Conservation (phyloP, 2,113 vertebrate genomes). For the Ia io region DNA sequence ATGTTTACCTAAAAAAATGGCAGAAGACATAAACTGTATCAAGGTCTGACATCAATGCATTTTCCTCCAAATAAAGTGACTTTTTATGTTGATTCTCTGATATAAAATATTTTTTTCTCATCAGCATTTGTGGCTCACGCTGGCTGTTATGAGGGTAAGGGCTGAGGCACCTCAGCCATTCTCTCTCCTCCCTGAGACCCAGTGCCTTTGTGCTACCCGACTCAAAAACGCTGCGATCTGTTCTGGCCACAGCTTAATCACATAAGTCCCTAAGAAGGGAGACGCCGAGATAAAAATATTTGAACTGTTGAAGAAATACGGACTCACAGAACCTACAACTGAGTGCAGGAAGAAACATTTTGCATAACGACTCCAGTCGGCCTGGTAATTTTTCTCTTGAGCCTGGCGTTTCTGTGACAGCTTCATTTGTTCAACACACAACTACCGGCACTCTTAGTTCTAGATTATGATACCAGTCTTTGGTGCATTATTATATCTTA, state of each 20-base stretch:
- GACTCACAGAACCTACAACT: constrained; percentile 73
- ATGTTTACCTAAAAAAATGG: constrained; percentile 99
- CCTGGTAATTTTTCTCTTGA: constrained; percentile 87
- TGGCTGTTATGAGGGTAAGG: constrained; percentile 84
- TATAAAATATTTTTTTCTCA: constrained; percentile 90
- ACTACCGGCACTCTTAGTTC: constrained; percentile 80
- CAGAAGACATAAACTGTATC: constrained; percentile 99
- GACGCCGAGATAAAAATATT: constrained; percentile 82
- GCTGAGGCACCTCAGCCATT: constrained; percentile 77
- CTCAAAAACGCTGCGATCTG: constrained; percentile 79
- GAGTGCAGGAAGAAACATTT: constrained; percentile 76
- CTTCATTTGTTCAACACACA: constrained; percentile 90
- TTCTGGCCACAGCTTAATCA: constrained; percentile 88
- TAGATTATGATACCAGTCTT: constrained; percentile 85
- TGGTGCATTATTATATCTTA: constrained; percentile 79
- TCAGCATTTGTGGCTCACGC: constrained; percentile 89
- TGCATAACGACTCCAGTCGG: constrained; percentile 85
- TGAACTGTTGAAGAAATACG: constrained; percentile 82
- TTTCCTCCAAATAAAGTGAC: constrained; percentile 99
- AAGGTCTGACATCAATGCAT: constrained; percentile 98
- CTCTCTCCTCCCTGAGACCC: constrained; percentile 77
- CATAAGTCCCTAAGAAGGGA: constrained; percentile 77
- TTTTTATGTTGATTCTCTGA: constrained; percentile 99
- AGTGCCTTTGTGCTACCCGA: constrained; percentile 79
- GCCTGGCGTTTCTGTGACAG: constrained; percentile 87